Evolutionary conservation across 2,113 vertebrate species (phyloP).

Genomic region (Rissa tridactyla): DNA sequence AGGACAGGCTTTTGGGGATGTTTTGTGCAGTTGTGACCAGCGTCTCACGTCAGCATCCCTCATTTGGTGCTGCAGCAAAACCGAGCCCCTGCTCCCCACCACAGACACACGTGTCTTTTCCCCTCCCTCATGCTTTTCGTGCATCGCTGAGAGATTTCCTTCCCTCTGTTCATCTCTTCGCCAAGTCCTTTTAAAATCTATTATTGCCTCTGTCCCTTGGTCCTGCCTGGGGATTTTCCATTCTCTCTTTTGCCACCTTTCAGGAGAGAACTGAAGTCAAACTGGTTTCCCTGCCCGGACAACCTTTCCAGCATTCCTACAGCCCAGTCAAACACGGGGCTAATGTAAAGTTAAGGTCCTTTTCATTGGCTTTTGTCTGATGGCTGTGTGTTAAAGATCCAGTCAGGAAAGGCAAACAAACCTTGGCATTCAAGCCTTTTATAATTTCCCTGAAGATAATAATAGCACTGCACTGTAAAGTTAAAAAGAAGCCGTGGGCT

Average conservation of each 20-base stretch:
- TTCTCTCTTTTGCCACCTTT: neutral
- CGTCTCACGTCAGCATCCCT: neutral
- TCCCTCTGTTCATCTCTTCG: neutral
- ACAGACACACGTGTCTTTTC: neutral
- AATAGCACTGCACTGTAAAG: neutral
- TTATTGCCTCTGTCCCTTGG: neutral
- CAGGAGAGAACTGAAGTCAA: neutral
- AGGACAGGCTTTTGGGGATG: neutral
- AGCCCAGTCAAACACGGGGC: neutral
- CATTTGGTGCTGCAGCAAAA: neutral
- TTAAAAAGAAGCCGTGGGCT: neutral
- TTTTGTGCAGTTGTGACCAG: neutral
- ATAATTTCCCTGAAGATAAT: neutral
- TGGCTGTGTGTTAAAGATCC: neutral
- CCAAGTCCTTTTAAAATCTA: neutral
- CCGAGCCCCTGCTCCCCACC: neutral
- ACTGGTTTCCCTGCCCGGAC: neutral
- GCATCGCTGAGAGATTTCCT: neutral
- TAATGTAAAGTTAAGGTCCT: neutral
- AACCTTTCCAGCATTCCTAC: neutral
- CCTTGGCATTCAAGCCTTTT: neutral
- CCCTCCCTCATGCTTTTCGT: neutral
- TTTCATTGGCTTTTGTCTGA: neutral
- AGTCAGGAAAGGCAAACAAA: slow-evolving; percentile 25
- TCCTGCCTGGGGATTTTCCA: neutral